Conservation (phyloP, 2,797 vertebrate genomes). For the Natrix natrix region DNA sequence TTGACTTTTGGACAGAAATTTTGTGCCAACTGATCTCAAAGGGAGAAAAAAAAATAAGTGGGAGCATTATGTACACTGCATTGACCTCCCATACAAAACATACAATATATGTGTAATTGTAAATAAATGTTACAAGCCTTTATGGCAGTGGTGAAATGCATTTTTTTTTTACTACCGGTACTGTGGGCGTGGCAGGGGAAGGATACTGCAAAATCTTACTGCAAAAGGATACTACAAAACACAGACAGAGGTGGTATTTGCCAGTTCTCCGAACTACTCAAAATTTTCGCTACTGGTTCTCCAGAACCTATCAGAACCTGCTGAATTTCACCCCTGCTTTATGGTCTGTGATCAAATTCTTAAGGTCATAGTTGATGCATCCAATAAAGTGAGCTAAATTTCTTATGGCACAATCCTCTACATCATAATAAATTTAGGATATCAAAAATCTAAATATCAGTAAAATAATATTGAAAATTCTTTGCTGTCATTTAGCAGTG, state of each 20-base stretch:
- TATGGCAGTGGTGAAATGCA: background rate
- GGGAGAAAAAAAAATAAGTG: background rate
- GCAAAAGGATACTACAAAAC: too few species aligned
- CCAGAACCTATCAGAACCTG: too few species aligned
- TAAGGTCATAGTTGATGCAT: background rate
- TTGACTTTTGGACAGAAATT: background rate
- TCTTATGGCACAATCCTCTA: background rate
- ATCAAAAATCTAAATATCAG: background rate
- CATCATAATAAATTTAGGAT: background rate
- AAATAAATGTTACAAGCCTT: background rate
- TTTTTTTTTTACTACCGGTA: too few species aligned
- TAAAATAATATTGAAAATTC: background rate
- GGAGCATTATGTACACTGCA: background rate
- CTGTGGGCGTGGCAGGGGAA: too few species aligned
- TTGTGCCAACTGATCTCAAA: background rate
- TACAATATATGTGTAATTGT: background rate
- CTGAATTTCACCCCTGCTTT: background rate
- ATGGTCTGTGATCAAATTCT: background rate
- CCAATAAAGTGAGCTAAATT: background rate
- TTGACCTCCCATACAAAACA: background rate
- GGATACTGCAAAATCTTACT: too few species aligned
- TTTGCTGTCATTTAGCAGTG: background rate
- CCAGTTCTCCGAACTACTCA: too few species aligned
- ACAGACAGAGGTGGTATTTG: too few species aligned
- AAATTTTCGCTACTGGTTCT: too few species aligned